These are phyloP conservation scores for Brachyalestes nurse DNA, from an alignment of 2,797 vertebrate genomes.

Conservation along the genomic window DNA sequence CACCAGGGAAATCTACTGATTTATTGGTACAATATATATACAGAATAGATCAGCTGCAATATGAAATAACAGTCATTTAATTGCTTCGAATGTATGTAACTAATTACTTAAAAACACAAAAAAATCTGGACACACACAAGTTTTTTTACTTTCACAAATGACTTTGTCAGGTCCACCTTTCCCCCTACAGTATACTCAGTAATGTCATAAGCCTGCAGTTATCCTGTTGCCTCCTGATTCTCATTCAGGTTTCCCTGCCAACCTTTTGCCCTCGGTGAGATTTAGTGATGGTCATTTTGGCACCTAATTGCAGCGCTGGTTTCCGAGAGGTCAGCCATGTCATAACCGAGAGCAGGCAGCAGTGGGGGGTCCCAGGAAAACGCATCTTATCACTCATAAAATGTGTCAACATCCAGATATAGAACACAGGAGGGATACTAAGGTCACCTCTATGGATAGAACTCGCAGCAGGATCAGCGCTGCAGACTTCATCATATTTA, in stretches of 20 bases:
- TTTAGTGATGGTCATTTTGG: constrained; percentile 77
- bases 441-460: constrained; percentile 46
- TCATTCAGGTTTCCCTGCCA: constrained; percentile 71
- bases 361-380: constrained; percentile 45
- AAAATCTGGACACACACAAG: background rate
- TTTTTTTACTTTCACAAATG: constrained; percentile 4
- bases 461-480: constrained; percentile 12
- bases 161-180: constrained; percentile 19
- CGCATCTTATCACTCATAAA: constrained; percentile 60
- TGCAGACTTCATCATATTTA: constrained; percentile 31
- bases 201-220: constrained; percentile 72
- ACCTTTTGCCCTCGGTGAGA: constrained; percentile 67
- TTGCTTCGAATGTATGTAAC: background rate
- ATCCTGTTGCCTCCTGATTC: constrained; percentile 69
- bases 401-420: constrained; percentile 54
- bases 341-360: constrained; percentile 47
- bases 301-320: constrained; percentile 74
- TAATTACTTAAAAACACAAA: no score
- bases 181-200: constrained; percentile 55
- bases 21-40: no score
- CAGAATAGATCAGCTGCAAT: no score
- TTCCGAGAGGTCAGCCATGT: constrained; percentile 69
- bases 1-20: no score
- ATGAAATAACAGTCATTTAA: no score
- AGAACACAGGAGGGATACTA: constrained; percentile 22